Conservation (phyloP, 2,888 invertebrate genomes). For the Furcula furcula region DNA sequence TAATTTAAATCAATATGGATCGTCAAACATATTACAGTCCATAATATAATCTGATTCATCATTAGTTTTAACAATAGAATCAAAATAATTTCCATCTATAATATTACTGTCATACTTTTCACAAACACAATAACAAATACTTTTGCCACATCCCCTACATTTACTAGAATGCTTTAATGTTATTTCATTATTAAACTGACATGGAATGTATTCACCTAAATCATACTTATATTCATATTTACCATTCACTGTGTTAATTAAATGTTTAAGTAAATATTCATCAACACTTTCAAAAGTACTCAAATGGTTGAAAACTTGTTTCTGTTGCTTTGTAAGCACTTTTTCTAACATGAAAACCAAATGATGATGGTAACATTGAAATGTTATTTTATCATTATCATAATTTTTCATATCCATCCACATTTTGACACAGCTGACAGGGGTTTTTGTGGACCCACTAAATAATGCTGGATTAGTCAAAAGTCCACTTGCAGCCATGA, state of each 20-base stretch:
- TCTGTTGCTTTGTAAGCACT: conserved; percentile 86
- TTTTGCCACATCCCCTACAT: conserved; percentile 67
- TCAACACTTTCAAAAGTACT: conserved; percentile 86
- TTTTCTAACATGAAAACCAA: conserved; percentile 97
- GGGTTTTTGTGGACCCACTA: conserved; percentile 86
- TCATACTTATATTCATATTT: conserved; percentile 30
- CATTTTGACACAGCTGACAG: conserved; percentile 88
- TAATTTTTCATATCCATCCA: conserved; percentile 89
- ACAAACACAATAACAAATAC: conserved; percentile 63
- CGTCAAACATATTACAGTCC: conserved; percentile 67
- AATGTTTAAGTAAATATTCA: conserved; percentile 84
- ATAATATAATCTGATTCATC: conserved; percentile 61
- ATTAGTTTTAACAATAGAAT: conserved; percentile 49
- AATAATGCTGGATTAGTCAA: conserved; percentile 96
- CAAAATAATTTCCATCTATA: conserved; percentile 61
- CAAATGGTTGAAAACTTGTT: conserved; percentile 90
- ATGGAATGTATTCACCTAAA: conserved; percentile 54
- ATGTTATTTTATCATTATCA: conserved; percentile 84
- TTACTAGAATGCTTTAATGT: conserved; percentile 64
- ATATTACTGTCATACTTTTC: conserved; percentile 51
- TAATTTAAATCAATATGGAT: neutral
- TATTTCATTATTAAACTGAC: conserved; percentile 64
- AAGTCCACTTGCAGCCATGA: conserved; percentile 96
- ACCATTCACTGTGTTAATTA: conserved; percentile 52
- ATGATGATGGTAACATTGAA: conserved; percentile 96